A percentile compares a stretch with the other conserved stretches of the same genome.
phyloP scores from a whole-genome alignment of 2,797 vertebrate genomes.

The Neosalanx taihuensis region DNA sequence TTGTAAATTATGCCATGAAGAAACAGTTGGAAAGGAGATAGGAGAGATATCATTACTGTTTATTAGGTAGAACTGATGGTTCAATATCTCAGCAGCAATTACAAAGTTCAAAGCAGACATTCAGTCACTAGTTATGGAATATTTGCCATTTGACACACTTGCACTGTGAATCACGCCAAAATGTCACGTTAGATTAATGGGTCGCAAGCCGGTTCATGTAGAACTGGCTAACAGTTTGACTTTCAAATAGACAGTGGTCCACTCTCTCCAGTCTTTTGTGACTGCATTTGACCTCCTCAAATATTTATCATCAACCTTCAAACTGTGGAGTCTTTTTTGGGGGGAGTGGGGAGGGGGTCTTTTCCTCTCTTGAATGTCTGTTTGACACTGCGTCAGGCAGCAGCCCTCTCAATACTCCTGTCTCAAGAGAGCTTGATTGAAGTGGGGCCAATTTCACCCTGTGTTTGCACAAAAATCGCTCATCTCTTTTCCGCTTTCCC shows the following conservation, averaged over 20 bases:
- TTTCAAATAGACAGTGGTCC: neutral
- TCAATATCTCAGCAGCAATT: neutral
- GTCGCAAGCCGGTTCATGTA: neutral
- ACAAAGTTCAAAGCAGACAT: neutral
- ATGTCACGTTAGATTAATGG: neutral
- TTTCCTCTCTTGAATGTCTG: conserved; percentile 41
- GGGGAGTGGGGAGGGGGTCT: conserved; percentile 4
- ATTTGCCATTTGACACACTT: conserved; percentile 1
- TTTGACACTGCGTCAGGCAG: conserved; percentile 56
- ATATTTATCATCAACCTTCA: conserved; percentile 64
- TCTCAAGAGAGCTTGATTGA: conserved; percentile 69
- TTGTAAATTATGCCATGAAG: conserved; percentile 1
- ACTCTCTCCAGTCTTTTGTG: conserved; percentile 46
- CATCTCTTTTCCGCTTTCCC: conserved; percentile 23
- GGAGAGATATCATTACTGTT: neutral
- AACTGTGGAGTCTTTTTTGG: conserved; percentile 61
- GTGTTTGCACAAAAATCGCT: conserved; percentile 63
- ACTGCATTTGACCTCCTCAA: conserved; percentile 60
- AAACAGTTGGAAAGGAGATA: neutral
- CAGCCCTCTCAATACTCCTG: conserved; percentile 60
- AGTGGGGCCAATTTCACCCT: conserved; percentile 70
- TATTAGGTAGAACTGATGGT: neutral
- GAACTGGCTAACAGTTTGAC: neutral
- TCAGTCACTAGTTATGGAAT: neutral
- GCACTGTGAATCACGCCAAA: neutral